Evolutionary conservation across 2,797 vertebrate genomes (phyloP).

Genomic region (Neosilurus mollespiculum): DNA sequence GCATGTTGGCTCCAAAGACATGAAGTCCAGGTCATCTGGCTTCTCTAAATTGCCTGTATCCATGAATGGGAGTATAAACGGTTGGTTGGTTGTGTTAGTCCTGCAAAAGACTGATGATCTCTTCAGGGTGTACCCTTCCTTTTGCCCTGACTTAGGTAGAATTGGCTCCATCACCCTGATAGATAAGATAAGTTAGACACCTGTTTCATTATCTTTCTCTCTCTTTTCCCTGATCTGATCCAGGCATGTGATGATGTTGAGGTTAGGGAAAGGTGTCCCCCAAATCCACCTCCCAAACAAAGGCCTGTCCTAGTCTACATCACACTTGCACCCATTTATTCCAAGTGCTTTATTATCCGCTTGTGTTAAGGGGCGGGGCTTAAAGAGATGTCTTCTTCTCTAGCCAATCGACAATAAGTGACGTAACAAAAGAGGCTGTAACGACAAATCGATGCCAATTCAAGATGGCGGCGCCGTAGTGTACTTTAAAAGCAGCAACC

Average conservation of each 20-base stretch:
- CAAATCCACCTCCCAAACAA: constrained; percentile 64
- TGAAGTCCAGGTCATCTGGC: too few relatives aligned
- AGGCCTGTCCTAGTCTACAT: constrained; percentile 70
- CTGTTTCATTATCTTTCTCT: not conserved
- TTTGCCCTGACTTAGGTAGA: too few relatives aligned
- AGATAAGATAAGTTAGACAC: not conserved
- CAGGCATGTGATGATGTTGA: constrained; percentile 56
- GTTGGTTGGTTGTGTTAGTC: too few relatives aligned
- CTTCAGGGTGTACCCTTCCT: too few relatives aligned
- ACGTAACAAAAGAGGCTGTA: not conserved
- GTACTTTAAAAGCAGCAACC: constrained; percentile 11
- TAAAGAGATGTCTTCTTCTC: not conserved
- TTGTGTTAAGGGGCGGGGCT: not conserved
- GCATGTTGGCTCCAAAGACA: too few relatives aligned
- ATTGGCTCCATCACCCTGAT: too few relatives aligned
- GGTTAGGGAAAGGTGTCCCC: constrained; percentile 11
- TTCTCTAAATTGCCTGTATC: too few relatives aligned
- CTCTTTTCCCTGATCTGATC: not conserved
- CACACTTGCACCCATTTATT: constrained; percentile 69
- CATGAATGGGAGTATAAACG: too few relatives aligned
- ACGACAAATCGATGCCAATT: constrained; percentile 31
- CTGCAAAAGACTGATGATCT: too few relatives aligned
- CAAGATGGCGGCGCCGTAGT: constrained; percentile 54
- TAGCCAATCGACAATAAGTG: constrained; percentile 5
- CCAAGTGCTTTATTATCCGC: constrained; percentile 50